Evolutionary conservation across 2,797 vertebrate species (phyloP).

Genomic region (Alfaro cultratus): DNA sequence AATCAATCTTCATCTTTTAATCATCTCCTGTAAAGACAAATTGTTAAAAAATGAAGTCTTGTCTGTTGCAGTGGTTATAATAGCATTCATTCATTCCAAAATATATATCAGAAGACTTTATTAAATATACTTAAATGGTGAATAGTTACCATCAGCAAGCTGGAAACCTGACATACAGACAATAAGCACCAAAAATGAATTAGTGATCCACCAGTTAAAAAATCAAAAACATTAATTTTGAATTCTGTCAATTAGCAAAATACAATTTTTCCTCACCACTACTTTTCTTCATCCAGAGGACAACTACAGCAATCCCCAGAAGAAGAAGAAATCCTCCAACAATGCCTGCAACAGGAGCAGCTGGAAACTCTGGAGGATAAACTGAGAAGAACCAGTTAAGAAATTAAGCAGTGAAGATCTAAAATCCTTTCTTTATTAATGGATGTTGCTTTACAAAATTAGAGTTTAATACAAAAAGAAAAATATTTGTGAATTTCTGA

Average conservation of each 20-base stretch:
- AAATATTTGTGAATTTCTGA: not conserved
- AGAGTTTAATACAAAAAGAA: not conserved
- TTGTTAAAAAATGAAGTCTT: not conserved
- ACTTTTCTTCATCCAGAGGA: not conserved
- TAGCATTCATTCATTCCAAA: not conserved
- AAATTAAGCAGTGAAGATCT: not conserved
- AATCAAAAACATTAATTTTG: not conserved
- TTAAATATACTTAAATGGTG: not conserved
- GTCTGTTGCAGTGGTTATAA: not conserved
- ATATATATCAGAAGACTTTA: no score
- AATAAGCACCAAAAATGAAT: not conserved
- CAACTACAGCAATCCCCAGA: not conserved
- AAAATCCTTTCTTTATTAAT: not conserved
- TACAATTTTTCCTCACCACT: not conserved
- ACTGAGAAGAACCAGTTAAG: not conserved
- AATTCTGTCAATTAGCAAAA: not conserved
- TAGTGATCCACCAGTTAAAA: not conserved
- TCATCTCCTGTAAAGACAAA: not conserved
- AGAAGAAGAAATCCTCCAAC: conserved; percentile 8
- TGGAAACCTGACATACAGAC: not conserved
- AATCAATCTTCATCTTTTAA: not conserved
- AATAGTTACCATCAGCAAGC: not conserved
- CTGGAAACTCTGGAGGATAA: not conserved
- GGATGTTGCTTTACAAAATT: not conserved
- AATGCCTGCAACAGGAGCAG: not conserved